Conservation (phyloP, 2,113 vertebrate species). For the Chaetodon trifascialis region DNA sequence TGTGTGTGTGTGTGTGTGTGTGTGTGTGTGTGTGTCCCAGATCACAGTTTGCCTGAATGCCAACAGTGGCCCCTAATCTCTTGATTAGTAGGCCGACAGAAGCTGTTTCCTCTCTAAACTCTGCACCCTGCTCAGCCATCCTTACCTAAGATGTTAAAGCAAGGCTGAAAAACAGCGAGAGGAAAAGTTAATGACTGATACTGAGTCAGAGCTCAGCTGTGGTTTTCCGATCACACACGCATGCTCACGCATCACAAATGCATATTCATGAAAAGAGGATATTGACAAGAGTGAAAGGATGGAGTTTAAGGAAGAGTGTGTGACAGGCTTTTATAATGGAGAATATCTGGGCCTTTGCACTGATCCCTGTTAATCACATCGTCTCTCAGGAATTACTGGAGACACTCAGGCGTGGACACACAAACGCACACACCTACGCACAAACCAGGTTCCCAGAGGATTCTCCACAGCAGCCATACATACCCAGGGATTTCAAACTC, state of each 20-base stretch:
- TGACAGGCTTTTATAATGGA: conserved; percentile 40
- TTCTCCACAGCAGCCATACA: conserved; percentile 61
- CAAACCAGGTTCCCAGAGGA: conserved; percentile 60
- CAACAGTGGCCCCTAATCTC: conserved; percentile 82
- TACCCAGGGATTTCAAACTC: conserved; percentile 60
- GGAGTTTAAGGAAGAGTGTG: conserved; percentile 20
- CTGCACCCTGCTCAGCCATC: conserved; percentile 70
- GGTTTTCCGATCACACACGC: conserved; percentile 7
- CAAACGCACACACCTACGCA: conserved; percentile 6
- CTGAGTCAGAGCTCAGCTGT: conserved; percentile 45
- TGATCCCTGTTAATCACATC: conserved; percentile 68
- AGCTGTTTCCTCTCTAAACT: conserved; percentile 74
- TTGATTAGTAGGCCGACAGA: conserved; percentile 84
- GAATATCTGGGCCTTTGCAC: conserved; percentile 37
- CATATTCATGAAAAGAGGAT: conserved; percentile 23
- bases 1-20: conserved; percentile 30
- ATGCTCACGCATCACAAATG: conserved; percentile 21
- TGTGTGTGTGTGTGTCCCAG: conserved; percentile 57
- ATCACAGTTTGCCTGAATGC: conserved; percentile 76
- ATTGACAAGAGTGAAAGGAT: conserved; percentile 3
- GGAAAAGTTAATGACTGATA: conserved; percentile 64
- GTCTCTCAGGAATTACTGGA: conserved; percentile 47
- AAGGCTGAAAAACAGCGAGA: conserved; percentile 47
- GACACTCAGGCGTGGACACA: conserved; percentile 45
- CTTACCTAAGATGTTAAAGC: conserved; percentile 70